A percentile compares a stretch with the other conserved stretches of the same genome.
These are phyloP conservation scores for Pristionchus japonicus DNA, from an alignment of 2,888 invertebrate genomes.

Conservation along the genomic window DNA sequence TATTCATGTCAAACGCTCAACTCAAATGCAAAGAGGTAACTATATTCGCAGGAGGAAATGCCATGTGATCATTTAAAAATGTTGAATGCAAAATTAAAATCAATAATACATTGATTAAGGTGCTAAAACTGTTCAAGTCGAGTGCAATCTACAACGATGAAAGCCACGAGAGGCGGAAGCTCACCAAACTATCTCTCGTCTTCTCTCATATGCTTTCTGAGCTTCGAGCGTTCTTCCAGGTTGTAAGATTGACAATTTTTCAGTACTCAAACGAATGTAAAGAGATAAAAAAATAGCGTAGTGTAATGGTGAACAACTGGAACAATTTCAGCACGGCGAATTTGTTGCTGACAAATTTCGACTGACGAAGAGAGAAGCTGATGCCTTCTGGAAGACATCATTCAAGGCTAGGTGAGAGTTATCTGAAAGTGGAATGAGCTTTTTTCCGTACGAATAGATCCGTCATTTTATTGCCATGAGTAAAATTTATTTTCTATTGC, in stretches of 20 bases:
- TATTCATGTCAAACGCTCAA: slow-evolving; percentile 97
- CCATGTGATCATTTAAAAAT: neutral
- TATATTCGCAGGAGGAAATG: neutral
- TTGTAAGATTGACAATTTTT: slow-evolving; percentile 84
- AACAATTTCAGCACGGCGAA: slow-evolving; percentile 85
- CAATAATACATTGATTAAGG: slow-evolving; percentile 50
- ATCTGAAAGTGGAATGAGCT: neutral
- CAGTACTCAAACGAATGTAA: no score
- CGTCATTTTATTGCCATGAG: neutral
- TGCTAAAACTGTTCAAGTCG: slow-evolving; percentile 91
- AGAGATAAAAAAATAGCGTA: no score
- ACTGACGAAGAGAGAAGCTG: slow-evolving; percentile 97
- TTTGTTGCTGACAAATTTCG: slow-evolving; percentile 92
- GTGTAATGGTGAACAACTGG: no score
- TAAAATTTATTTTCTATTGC: no score
- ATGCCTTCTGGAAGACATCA: slow-evolving; percentile 95
- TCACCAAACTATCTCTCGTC: slow-evolving; percentile 97
- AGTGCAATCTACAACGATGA: slow-evolving; percentile 90
- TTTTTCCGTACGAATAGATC: neutral
- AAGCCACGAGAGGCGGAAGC: slow-evolving; percentile 91
- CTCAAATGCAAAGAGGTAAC: slow-evolving; percentile 93
- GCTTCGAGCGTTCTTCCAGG: slow-evolving; percentile 77
- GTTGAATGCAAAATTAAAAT: neutral
- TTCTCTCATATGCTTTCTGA: slow-evolving; percentile 99
- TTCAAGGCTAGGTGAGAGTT: slow-evolving; percentile 79